Evolutionary conservation across 2,113 vertebrate genomes (phyloP), one percentile per base, ranked within the genome.

Genomic region (Hipposideros armiger): DNA sequence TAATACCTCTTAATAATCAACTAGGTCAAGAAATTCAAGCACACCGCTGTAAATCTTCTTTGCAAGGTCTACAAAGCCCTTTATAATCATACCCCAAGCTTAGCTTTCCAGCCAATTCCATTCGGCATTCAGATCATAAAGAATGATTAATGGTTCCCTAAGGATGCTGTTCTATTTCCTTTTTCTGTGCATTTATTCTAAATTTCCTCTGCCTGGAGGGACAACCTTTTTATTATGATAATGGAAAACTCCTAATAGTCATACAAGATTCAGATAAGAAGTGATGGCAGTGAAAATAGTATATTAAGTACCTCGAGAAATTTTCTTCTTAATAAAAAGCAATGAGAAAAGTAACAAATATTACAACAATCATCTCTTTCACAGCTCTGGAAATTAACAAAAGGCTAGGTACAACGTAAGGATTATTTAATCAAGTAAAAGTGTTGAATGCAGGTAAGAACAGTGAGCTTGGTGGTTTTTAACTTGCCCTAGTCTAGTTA

Each of bases 141-240:
- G 28, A 42, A 81, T 88, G 85, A 88, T 54, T 72, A 82, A 56
- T 88, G 66, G 45, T 56, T 82, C 67, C 85, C 45, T 64, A 66
- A 82, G 45, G 45, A 88, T 64, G 28, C 10, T 64, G 47, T 20
- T 66, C 36, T 82, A 73, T 82, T 87, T 64, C 76, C 67, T 45
- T 82, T 52, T 88, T 74, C 67, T 94, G 32, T 66, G 28, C n/a
- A 82, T 88, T 64, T 82, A 81, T 66, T 94, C 85, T 82, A 74
- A 70, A 87, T 74, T 94, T 54, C 20, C 36, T 87, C 26, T 73
- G 66, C 76, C 56, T 82, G 7, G 28, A 73, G 45, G 62, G n/a
- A 32, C 1, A 66, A 9, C 8, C 56, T 73, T 88, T 81, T 88
- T 81, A 73, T 94, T 54, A 94, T 73, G 56, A 82, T 74, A 94